phyloP scores from a whole-genome alignment of 2,113 vertebrate genomes.

The Eulemur macaco region DNA sequence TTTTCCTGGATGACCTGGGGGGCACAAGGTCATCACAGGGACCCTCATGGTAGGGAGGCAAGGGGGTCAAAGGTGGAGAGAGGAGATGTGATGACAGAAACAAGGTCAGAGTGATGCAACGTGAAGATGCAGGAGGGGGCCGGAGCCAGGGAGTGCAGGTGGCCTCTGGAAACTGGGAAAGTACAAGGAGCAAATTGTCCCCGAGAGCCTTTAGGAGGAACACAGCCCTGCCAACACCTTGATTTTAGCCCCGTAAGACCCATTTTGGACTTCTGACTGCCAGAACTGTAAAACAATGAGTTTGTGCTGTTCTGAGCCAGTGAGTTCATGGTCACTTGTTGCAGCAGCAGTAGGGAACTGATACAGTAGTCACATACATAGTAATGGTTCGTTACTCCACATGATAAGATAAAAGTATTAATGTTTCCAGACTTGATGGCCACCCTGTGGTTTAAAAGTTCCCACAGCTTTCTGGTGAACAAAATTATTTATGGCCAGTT shows the following conservation, averaged over 20 bases:
- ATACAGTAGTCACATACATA: not conserved
- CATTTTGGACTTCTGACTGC: not conserved
- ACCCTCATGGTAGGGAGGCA: not conserved
- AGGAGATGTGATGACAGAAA: not conserved
- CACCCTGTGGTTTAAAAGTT: not conserved
- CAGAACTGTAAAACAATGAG: not conserved
- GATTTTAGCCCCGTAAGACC: not conserved
- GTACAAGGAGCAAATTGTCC: not conserved
- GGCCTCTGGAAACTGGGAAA: not conserved
- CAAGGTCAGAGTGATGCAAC: not conserved
- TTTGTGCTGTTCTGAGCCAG: not conserved
- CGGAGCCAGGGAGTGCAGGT: not conserved
- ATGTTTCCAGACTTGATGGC: not conserved
- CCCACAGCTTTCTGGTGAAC: not conserved
- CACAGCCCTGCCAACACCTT: not conserved
- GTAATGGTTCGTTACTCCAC: not conserved
- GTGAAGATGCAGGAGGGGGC: not conserved
- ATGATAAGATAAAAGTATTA: not conserved
- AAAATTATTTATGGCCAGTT: not conserved
- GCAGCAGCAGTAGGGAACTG: not conserved
- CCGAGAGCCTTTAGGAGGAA: not conserved
- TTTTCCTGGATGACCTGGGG: not conserved
- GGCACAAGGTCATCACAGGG: too few relatives aligned
- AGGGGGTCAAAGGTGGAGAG: too few relatives aligned
- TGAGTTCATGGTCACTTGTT: not conserved